These are phyloP conservation scores for Automeris io DNA, from an alignment of 2,888 invertebrate species.

Conservation along the genomic window DNA sequence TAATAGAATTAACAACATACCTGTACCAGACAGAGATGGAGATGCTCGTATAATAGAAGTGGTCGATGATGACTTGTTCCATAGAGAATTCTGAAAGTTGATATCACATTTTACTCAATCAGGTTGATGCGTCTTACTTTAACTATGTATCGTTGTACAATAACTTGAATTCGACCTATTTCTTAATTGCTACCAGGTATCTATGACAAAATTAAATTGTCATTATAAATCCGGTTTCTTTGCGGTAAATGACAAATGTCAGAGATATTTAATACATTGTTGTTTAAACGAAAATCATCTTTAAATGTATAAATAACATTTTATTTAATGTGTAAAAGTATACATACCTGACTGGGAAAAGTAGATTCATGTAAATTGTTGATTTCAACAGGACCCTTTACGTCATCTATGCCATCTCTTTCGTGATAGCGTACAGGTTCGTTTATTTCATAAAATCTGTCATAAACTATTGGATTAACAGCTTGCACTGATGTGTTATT, in stretches of 20 bases:
- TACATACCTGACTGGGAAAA: conserved; percentile 58
- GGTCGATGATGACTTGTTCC: conserved; percentile 38
- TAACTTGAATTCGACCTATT: conserved; percentile 42
- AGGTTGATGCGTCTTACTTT: conserved; percentile 32
- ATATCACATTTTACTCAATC: conserved; percentile 8
- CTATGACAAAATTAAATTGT: conserved; percentile 57
- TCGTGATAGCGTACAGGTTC: conserved; percentile 51
- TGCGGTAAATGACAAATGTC: conserved; percentile 49
- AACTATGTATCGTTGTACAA: conserved; percentile 27
- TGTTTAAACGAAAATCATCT: conserved; percentile 12
- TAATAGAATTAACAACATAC: conserved; percentile 29
- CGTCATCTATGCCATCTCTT: conserved; percentile 39
- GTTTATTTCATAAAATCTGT: conserved; percentile 43
- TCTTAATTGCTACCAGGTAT: conserved; percentile 52
- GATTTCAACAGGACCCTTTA: conserved; percentile 48
- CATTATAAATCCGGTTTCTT: conserved; percentile 63
- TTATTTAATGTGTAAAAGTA: conserved; percentile 21
- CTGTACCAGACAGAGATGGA: conserved; percentile 42
- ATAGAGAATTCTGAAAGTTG: conserved; percentile 45
- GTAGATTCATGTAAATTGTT: conserved; percentile 46
- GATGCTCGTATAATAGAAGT: conserved; percentile 31
- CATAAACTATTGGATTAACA: conserved; percentile 43
- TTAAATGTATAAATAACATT: conserved; percentile 28
- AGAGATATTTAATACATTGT: conserved; percentile 12
- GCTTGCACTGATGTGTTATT: conserved; percentile 28